Conservation (phyloP, 2,113 vertebrate species). For the Tauraco erythrolophus region DNA sequence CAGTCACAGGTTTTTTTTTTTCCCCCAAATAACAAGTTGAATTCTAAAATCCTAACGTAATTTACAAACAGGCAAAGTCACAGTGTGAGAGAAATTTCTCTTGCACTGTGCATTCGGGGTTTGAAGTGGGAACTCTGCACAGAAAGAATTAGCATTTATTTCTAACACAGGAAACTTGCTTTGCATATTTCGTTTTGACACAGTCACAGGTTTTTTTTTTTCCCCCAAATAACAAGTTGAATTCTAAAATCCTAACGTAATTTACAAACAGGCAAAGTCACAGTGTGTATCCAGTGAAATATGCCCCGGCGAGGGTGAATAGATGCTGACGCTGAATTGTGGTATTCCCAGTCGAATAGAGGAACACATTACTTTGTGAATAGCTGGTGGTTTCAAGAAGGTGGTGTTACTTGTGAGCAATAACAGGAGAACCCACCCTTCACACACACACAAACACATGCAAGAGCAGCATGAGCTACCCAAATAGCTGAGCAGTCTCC, state of each 20-base stretch:
- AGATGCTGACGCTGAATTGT: not conserved
- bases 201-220: not conserved
- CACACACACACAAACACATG: not conserved
- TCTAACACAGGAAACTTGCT: slow-evolving; percentile 6
- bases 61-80: not conserved
- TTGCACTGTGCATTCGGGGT: not conserved
- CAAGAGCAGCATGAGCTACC: not conserved
- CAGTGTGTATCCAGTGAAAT: not conserved
- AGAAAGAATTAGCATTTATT: slow-evolving; percentile 17
- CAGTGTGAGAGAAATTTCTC: slow-evolving; percentile 1
- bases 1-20: not conserved
- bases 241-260: not conserved
- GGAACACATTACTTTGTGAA: not conserved
- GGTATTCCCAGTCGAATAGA: not conserved
- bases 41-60: not conserved
- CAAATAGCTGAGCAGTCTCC: not conserved
- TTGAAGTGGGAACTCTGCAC: slow-evolving; percentile 12
- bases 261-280: not conserved
- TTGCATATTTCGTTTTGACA: slow-evolving; percentile 44
- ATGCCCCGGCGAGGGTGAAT: not conserved
- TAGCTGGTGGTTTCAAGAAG: not conserved
- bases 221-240: not conserved
- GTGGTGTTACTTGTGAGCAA: not conserved
- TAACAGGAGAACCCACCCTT: not conserved
- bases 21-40: not conserved